A percentile compares a stretch with the other conserved stretches of the same genome.
These are phyloP conservation scores for Phyto melanocephala DNA, from an alignment of 2,888 invertebrate species.

Conservation along the genomic window DNA sequence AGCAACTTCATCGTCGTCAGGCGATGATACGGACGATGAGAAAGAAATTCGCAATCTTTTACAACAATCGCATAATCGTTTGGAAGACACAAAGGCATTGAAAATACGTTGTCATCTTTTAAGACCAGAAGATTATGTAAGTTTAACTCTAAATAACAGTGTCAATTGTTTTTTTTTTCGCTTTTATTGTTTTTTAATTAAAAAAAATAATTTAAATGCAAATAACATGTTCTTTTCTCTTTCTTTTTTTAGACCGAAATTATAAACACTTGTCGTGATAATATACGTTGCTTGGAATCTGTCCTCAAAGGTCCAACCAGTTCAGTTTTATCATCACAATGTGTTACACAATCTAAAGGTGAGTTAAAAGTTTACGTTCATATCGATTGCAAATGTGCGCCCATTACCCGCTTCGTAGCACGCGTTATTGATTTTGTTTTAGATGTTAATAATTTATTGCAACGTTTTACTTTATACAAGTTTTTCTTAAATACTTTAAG, in stretches of 20 bases:
- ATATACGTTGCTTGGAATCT: slow-evolving; percentile 88
- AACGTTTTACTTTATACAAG: slow-evolving; percentile 75
- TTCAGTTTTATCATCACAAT: slow-evolving; percentile 80
- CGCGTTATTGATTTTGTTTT: slow-evolving; percentile 76
- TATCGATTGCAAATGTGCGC: slow-evolving; percentile 77
- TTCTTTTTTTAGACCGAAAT: slow-evolving; percentile 86
- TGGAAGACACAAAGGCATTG: slow-evolving; percentile 78
- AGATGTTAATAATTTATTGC: slow-evolving; percentile 75
- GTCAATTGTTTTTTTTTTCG: too few relatives aligned
- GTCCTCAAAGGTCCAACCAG: slow-evolving; percentile 81
- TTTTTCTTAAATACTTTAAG: slow-evolving; percentile 74
- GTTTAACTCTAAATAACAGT: slow-evolving; percentile 56
- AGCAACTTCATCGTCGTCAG: slow-evolving; percentile 75
- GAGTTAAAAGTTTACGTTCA: slow-evolving; percentile 72
- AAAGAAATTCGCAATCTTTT: slow-evolving; percentile 77
- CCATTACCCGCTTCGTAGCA: slow-evolving; percentile 78
- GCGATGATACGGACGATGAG: slow-evolving; percentile 77
- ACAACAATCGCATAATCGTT: slow-evolving; percentile 75
- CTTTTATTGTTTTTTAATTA: background rate
- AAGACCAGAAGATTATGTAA: slow-evolving; percentile 79
- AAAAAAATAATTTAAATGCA: background rate
- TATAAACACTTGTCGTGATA: slow-evolving; percentile 90
- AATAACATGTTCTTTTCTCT: background rate
- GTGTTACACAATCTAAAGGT: slow-evolving; percentile 83
- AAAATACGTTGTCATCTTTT: slow-evolving; percentile 78